Base-by-base conservation (phyloP, 2,113 vertebrate genomes). In the Nicator chloris region DNA sequence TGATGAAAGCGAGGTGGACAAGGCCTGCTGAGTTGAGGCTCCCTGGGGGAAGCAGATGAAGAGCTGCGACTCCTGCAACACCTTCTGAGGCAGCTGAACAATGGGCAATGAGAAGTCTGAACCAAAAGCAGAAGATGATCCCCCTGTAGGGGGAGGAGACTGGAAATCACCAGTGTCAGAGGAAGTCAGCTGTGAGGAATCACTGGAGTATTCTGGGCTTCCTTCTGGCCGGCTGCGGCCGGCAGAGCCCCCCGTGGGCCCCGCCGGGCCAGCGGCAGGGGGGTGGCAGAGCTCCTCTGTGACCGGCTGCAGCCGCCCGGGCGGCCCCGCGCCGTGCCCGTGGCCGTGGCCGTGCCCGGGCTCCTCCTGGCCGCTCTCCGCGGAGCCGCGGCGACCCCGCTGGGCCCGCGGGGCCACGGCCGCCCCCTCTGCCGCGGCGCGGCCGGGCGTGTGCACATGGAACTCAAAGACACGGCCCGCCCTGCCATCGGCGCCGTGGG, bases 171-270 rank as follows among this genome's bases (percentile, higher is more conserved):
- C 98, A 37, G 98, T 97, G 49, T 99, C 99, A 45, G 99, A 99
- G 93, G 99, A 99, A 90, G 98, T 98, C 96, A 99, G 96, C 93
- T 98, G 98, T 90, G 98, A 98, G 73, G 99, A 99, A 98, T 99
- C 99, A 92, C 99, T 99, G 89, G 98, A 99, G 65, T 98, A 98
- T 51, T 99, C 99, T 15, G 99, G 99, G 96, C 99, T 99, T 97
- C 98, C 98, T 98, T 99, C 98, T 61, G 98, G 98, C 79, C 95
- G 93, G 88, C 96, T 97, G 80, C 98, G 98, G 91, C 98, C 98
- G 51, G 98, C 93, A 91, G 98, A 97, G 94, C 97, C 99, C 91
- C 97, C 98, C 49, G 98, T 97, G 51, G 99, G 98, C 81, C 98
- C 90, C 9, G 98, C 98, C 51, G 98, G 90, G 95, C 99, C 99